A percentile compares a stretch with the other conserved stretches of the same genome.
These are phyloP conservation scores for Diabrotica balteata DNA, from an alignment of 2,888 invertebrate species.

Conservation along the genomic window DNA sequence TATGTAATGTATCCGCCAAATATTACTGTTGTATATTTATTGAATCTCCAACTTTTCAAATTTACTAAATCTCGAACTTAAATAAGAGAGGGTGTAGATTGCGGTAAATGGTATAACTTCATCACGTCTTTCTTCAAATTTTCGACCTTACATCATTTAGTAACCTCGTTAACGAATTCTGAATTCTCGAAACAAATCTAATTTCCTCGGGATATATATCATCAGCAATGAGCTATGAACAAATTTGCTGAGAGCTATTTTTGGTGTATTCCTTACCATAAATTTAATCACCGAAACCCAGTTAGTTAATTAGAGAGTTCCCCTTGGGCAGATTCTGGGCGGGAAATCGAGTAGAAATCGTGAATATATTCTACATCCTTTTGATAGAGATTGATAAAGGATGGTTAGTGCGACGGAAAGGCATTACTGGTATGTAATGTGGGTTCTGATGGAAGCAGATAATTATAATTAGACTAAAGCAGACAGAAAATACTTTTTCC, in stretches of 20 bases:
- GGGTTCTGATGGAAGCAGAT: too few species aligned
- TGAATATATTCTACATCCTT: neutral
- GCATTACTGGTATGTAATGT: too few species aligned
- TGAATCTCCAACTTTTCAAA: neutral
- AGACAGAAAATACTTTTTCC: too few species aligned
- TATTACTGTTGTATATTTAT: neutral
- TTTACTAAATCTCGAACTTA: neutral
- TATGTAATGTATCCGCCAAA: too few species aligned
- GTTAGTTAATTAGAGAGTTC: slow-evolving; percentile 51
- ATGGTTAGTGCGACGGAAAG: neutral
- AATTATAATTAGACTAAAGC: too few species aligned
- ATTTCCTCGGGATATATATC: slow-evolving; percentile 31
- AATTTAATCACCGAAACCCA: slow-evolving; percentile 57
- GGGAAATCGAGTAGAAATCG: slow-evolving; percentile 8
- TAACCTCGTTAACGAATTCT: slow-evolving; percentile 27
- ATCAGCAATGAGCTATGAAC: slow-evolving; percentile 43
- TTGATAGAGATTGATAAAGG: slow-evolving; percentile 2
- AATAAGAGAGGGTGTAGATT: slow-evolving; percentile 37
- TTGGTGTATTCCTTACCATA: slow-evolving; percentile 55
- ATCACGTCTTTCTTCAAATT: slow-evolving; percentile 40
- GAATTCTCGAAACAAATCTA: slow-evolving; percentile 32
- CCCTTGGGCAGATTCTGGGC: slow-evolving; percentile 18
- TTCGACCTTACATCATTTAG: slow-evolving; percentile 37
- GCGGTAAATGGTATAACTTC: slow-evolving; percentile 17
- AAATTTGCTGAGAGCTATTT: slow-evolving; percentile 52